phyloP scores from a whole-genome alignment of 2,888 invertebrate species.

The Biston betularia region DNA sequence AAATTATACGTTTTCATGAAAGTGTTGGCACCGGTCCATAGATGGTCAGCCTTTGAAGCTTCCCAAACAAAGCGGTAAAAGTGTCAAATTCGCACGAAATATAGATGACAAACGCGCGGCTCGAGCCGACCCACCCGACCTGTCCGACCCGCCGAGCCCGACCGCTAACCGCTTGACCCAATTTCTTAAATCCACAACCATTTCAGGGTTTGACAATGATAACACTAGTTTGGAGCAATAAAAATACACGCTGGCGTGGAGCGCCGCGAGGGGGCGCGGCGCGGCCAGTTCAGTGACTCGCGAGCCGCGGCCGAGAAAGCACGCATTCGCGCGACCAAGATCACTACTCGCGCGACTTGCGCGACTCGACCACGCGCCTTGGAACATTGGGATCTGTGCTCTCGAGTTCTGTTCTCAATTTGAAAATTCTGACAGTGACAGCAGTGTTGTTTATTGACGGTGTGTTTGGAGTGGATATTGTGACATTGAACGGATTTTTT shows the following conservation, averaged over 20 bases:
- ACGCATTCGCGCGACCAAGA: slow-evolving; percentile 53
- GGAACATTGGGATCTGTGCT: slow-evolving; percentile 62
- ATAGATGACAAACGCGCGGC: slow-evolving; percentile 12
- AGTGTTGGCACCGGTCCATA: slow-evolving; percentile 23
- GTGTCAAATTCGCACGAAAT: slow-evolving; percentile 15
- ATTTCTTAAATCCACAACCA: slow-evolving; percentile 72
- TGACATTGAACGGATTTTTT: slow-evolving; percentile 54
- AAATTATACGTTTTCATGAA: background rate
- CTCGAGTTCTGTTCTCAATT: slow-evolving; percentile 48
- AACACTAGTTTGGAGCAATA: slow-evolving; percentile 69
- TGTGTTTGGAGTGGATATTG: slow-evolving; percentile 49
- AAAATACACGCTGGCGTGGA: slow-evolving; percentile 67
- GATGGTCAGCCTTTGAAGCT: slow-evolving; percentile 7
- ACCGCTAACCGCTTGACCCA: slow-evolving; percentile 68
- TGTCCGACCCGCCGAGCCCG: slow-evolving; percentile 38
- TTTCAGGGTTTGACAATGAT: slow-evolving; percentile 78
- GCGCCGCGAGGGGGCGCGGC: slow-evolving; percentile 60
- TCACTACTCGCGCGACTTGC: slow-evolving; percentile 48
- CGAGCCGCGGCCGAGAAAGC: slow-evolving; percentile 60
- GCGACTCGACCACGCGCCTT: slow-evolving; percentile 51
- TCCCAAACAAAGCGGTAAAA: slow-evolving; percentile 12
- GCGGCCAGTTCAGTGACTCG: slow-evolving; percentile 80
- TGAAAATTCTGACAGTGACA: slow-evolving; percentile 75
- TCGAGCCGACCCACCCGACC: slow-evolving; percentile 8
- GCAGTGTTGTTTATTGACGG: slow-evolving; percentile 62